A percentile compares a stretch with the other conserved stretches of the same genome.
phyloP scores from a whole-genome alignment of 2,888 invertebrate species.

The Lingula anatina region DNA sequence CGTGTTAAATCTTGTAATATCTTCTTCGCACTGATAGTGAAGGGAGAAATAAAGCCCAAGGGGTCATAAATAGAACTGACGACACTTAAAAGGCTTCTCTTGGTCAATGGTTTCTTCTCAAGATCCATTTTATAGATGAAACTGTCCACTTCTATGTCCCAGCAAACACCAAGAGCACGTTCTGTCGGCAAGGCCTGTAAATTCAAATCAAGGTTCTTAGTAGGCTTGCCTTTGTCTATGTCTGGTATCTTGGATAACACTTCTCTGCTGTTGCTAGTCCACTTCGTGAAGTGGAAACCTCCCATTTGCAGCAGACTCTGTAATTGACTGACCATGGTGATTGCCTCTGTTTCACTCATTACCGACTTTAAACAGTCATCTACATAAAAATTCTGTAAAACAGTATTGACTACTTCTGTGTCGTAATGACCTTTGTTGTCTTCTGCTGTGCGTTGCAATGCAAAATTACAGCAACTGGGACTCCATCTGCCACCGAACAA shows the following conservation, averaged over 20 bases:
- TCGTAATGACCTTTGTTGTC: conserved; percentile 5
- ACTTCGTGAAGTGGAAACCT: conserved; percentile 11
- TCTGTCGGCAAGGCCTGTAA: conserved; percentile 4
- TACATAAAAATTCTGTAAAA: conserved; percentile 11
- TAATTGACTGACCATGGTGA: too few species aligned
- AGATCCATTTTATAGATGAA: background rate
- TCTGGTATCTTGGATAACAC: conserved; percentile 7
- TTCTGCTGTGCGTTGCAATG: conserved; percentile 9
- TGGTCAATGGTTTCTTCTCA: background rate
- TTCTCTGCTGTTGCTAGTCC: conserved; percentile 8
- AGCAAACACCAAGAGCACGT: conserved; percentile 3
- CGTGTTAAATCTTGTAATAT: background rate
- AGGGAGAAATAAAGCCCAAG: conserved; percentile 3
- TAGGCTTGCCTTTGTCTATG: conserved; percentile 4
- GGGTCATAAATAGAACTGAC: conserved; percentile 5
- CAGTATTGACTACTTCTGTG: conserved; percentile 5
- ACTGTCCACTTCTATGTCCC: conserved; percentile 1
- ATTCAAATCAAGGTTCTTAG: conserved; percentile 1
- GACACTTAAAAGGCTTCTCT: background rate
- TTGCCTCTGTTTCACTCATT: conserved; percentile 2
- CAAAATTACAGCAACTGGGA: conserved; percentile 12
- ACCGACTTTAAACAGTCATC: conserved; percentile 6
- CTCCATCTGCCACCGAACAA: conserved; percentile 14
- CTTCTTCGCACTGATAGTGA: conserved; percentile 1
- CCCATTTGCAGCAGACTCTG: too few species aligned